Percentiles rank a stretch among this genome's conserved stretches.
These are phyloP conservation scores for Oreortyx pictus DNA, from an alignment of 2,797 vertebrate genomes.

Conservation along the genomic window DNA sequence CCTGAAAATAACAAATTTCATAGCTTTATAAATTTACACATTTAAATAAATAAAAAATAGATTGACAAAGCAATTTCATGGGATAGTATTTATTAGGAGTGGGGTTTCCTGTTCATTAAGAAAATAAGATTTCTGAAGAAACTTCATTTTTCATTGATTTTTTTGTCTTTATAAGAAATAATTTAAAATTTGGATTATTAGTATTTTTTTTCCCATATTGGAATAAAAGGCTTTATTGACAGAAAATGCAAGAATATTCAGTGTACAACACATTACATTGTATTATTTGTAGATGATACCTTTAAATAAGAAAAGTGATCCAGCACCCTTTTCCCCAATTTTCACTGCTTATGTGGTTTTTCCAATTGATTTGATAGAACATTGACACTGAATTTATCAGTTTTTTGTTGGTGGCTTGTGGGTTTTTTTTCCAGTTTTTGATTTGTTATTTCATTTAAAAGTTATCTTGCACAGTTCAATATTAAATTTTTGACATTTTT, in stretches of 20 bases:
- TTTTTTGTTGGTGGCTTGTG: neutral
- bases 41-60: neutral
- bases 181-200: neutral
- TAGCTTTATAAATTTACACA: neutral
- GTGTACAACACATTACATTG: neutral
- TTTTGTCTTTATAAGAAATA: neutral
- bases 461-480: neutral
- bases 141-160: constrained; percentile 2
- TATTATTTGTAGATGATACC: neutral
- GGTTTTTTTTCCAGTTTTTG: neutral
- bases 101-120: neutral
- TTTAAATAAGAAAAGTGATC: neutral
- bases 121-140: constrained; percentile 1
- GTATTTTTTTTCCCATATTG: neutral
- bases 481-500: neutral
- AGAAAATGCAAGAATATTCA: neutral
- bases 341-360: neutral
- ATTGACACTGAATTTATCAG: too few relatives aligned
- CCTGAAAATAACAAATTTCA: neutral
- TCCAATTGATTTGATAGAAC: neutral
- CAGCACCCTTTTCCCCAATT: neutral
- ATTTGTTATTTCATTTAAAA: neutral
- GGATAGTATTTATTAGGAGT: neutral
- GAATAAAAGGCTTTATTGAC: neutral
- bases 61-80: neutral